phyloP scores from a whole-genome alignment of 2,797 vertebrate genomes.

The Paramormyrops hopkinsi region DNA sequence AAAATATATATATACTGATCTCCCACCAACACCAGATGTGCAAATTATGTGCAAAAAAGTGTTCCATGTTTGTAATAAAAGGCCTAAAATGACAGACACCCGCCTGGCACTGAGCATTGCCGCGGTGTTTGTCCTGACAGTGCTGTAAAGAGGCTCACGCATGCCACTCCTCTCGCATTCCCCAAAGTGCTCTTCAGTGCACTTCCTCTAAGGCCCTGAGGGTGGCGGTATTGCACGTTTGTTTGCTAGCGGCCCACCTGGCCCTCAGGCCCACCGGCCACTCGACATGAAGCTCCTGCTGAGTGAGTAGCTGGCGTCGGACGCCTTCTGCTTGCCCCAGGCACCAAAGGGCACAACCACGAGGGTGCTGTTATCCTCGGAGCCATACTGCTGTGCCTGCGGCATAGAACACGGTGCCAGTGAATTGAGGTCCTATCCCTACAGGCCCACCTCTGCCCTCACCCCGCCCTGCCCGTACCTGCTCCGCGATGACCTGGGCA shows the following conservation, averaged over 20 bases:
- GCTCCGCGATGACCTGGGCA: conserved; percentile 84
- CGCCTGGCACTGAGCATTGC: neutral
- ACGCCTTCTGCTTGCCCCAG: conserved; percentile 86
- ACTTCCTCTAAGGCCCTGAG: conserved; percentile 6
- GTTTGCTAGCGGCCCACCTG: neutral
- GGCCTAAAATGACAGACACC: neutral
- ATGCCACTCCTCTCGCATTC: neutral
- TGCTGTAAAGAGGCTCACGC: neutral
- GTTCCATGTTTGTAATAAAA: neutral
- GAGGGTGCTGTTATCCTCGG: conserved; percentile 90
- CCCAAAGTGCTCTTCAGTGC: neutral
- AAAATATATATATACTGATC: neutral
- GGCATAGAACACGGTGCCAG: neutral
- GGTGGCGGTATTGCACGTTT: conserved; percentile 17
- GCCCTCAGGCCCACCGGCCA: conserved; percentile 73
- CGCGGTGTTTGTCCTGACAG: neutral
- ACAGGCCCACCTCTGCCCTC: neutral
- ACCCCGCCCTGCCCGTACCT: conserved; percentile 58
- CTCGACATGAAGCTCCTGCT: conserved; percentile 91
- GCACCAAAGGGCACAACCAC: conserved; percentile 94
- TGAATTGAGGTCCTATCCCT: neutral
- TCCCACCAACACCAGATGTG: neutral
- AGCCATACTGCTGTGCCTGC: conserved; percentile 86
- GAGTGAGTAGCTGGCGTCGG: conserved; percentile 83
- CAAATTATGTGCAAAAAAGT: neutral